phyloP scores from a whole-genome alignment of 1,140 invertebrate species.

The Brachionus asplanchnoidis region DNA sequence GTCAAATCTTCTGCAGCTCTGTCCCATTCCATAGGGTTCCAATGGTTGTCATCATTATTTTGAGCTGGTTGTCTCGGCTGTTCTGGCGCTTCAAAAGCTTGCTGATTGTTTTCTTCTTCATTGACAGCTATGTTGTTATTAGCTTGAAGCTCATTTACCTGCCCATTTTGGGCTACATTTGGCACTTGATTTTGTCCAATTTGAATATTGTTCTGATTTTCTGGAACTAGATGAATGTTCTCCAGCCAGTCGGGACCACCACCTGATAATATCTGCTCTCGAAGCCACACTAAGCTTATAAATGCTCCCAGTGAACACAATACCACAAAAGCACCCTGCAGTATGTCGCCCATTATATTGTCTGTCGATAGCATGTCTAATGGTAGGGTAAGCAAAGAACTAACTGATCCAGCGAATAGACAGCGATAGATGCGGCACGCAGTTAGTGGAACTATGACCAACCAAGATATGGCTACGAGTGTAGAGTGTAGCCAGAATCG shows the following conservation, averaged over 20 bases:
- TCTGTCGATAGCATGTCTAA: constrained; percentile 87
- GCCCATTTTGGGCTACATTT: background rate
- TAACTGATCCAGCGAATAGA: constrained; percentile 79
- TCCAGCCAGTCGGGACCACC: constrained; percentile 88
- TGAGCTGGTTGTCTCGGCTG: constrained; percentile 48
- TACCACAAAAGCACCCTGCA: constrained; percentile 92
- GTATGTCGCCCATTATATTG: constrained; percentile 83
- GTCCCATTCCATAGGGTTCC: constrained; percentile 98
- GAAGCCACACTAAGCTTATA: constrained; percentile 85
- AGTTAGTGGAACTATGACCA: constrained; percentile 89
- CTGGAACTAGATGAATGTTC: constrained; percentile 59
- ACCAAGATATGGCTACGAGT: constrained; percentile 89
- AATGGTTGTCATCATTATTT: constrained; percentile 71
- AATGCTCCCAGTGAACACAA: constrained; percentile 92
- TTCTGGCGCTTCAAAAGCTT: background rate
- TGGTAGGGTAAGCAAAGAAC: constrained; percentile 72
- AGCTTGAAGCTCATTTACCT: background rate
- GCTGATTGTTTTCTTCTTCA: constrained; percentile 51
- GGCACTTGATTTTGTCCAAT: background rate
- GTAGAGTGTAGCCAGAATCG: constrained; percentile 95
- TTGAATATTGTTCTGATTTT: constrained; percentile 43
- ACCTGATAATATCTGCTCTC: constrained; percentile 94
- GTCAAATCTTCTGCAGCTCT: constrained; percentile 92
- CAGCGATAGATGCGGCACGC: constrained; percentile 88
- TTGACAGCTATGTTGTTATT: background rate